Evolutionary conservation across 2,888 invertebrate genomes (phyloP).

Genomic region (Caenorhabditis macrosperma): DNA sequence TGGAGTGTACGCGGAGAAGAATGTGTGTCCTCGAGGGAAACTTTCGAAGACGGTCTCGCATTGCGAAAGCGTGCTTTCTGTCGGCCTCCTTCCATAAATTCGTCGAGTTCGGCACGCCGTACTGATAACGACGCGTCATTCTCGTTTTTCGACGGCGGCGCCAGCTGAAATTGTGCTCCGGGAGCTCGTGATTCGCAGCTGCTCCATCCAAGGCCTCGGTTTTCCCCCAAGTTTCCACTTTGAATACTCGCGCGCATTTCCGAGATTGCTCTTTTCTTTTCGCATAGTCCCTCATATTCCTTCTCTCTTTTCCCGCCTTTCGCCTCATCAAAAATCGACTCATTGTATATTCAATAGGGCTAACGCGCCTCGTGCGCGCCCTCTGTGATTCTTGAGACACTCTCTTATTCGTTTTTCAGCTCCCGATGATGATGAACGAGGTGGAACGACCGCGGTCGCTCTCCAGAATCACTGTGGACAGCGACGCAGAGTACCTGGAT

Average conservation of each 20-base stretch:
- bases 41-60: not conserved
- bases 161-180: not conserved
- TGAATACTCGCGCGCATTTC: not conserved
- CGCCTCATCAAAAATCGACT: constrained; percentile 33
- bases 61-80: constrained; percentile 37
- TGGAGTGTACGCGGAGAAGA: constrained; percentile 29
- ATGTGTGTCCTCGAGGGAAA: constrained; percentile 21
- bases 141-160: constrained; percentile 22
- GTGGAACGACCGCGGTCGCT: constrained; percentile 63
- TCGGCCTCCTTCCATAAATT: constrained; percentile 12
- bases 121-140: constrained; percentile 34
- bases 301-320: not conserved
- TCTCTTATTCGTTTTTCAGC: not conserved
- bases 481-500: constrained; percentile 68
- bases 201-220: not conserved
- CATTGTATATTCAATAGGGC: constrained; percentile 33
- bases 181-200: constrained; percentile 20
- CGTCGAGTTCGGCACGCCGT: constrained; percentile 31
- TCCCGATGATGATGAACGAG: constrained; percentile 45
- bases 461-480: constrained; percentile 61
- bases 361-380: not conserved
- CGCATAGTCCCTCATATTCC: not conserved
- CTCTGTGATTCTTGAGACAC: too few relatives aligned
- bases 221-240: constrained; percentile 1
- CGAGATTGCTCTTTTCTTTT: constrained; percentile 1